Percentiles rank a stretch among this genome's conserved stretches.
Evolutionary conservation across 2,888 invertebrate species (phyloP).

Genomic region (Microplitis manilae): DNA sequence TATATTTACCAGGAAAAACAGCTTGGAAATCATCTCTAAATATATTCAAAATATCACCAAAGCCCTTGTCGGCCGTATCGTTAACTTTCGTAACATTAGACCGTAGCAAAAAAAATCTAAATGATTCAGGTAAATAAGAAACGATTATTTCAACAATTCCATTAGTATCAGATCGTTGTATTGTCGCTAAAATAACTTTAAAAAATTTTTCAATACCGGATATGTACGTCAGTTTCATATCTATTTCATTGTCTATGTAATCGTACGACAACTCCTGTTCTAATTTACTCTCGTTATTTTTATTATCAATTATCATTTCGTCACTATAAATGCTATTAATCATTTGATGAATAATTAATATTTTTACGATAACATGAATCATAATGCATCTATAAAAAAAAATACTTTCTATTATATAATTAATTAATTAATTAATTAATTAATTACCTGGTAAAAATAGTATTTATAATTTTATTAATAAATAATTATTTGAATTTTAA

Average conservation of each 20-base stretch:
- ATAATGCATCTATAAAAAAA: not conserved
- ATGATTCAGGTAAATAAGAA: slow-evolving; percentile 27
- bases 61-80: slow-evolving; percentile 52
- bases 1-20: slow-evolving; percentile 74
- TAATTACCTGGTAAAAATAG: not conserved
- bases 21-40: slow-evolving; percentile 75
- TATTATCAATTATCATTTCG: not conserved
- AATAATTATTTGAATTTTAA: not conserved
- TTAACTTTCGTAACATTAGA: not conserved
- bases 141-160: slow-evolving; percentile 22
- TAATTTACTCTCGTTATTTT: not conserved
- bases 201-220: slow-evolving; percentile 46
- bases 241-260: slow-evolving; percentile 32
- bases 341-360: slow-evolving; percentile 15
- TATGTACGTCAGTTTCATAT: slow-evolving; percentile 43
- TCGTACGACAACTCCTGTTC: not conserved
- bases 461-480: not conserved
- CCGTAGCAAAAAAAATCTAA: not conserved
- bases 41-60: slow-evolving; percentile 72
- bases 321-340: not conserved
- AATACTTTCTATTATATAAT: not conserved
- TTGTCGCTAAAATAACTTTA: slow-evolving; percentile 34
- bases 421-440: not conserved
- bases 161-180: slow-evolving; percentile 21
- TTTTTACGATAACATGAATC: not conserved